Base-by-base conservation (phyloP, 2,888 invertebrate genomes). In the Stegophylla sp. region DNA sequence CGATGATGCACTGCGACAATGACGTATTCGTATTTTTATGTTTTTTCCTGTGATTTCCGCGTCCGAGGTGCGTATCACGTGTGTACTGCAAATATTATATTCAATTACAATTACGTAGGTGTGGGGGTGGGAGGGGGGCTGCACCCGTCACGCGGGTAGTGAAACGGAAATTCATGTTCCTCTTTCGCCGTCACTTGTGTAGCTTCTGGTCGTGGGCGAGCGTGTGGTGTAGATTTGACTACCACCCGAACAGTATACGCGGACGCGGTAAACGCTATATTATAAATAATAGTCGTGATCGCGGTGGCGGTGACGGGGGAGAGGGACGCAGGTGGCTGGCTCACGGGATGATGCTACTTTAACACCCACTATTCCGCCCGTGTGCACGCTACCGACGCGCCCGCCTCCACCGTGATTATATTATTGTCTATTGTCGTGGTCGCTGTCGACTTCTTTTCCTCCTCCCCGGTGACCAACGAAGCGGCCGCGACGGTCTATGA, bases 291-390 rank as follows among this genome's bases (percentile, higher is more conserved):
- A 34, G 34, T 71, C 34, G 56, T 43, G 56, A 10, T 1, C 23
- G 5, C n/a, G n/a, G 71, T 10, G 63, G 20, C 15, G 48, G 28
- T 10, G 74, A 34, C 7, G 51, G 51, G 74, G 10, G 69, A 28
- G 34, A 15, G 69, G 45, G 34, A 34, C 34, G 59, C 77, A 69
- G 69, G 77, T 69, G 69, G 77, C 45, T 69, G 69, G 77, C 45
- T 77, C 12, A 45, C 20, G 34, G 28, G n/a, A 59, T 26, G 59
- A 45, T 13, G 64, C 59, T 61, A 71, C 69, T 79, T 63, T 71
- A 61, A 79, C 79, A 79, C 79, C 79, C 71, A 79, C 79, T 79
- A 79, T 79, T 61, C 79, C 79, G 79, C 63, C 79, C 79, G 59
- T 34, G 61, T 48, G 45, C 61, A 48, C 20, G 79, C 79, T 71